Evolutionary conservation across 2,888 invertebrate genomes (phyloP).

Genomic region (Vannuccia rotundouncinata): DNA sequence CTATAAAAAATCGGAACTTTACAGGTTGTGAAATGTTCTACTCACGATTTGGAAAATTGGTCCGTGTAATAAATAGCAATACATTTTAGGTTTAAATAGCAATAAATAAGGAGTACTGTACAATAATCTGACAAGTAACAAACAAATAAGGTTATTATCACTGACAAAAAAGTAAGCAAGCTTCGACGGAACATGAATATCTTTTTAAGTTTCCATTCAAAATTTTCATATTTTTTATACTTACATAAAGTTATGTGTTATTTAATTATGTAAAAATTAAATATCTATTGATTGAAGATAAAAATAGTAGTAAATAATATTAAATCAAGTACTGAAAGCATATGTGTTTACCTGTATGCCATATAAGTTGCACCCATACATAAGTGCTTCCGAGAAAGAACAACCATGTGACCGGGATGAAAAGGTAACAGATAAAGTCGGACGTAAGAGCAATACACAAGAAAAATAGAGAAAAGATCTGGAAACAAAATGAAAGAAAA

Average conservation of each 20-base stretch:
- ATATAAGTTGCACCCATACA: slow-evolving; percentile 96
- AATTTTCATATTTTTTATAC: neutral
- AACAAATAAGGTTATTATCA: too few species aligned
- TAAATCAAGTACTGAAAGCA: neutral
- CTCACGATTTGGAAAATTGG: too few species aligned
- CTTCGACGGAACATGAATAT: too few species aligned
- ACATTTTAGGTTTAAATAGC: too few species aligned
- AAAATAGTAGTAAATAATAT: neutral
- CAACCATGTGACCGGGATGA: slow-evolving; percentile 86
- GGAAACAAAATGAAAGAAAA: slow-evolving; percentile 44
- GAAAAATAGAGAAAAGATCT: slow-evolving; percentile 96
- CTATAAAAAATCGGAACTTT: too few species aligned
- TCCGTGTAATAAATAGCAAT: too few species aligned
- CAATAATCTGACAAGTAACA: too few species aligned
- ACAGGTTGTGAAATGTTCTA: too few species aligned
- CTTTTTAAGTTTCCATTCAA: too few species aligned
- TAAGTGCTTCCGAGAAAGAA: slow-evolving; percentile 96
- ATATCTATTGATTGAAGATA: neutral
- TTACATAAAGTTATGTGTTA: neutral
- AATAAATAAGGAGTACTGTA: too few species aligned
- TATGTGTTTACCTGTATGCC: slow-evolving; percentile 75
- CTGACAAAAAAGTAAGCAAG: too few species aligned
- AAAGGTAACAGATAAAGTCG: slow-evolving; percentile 95
- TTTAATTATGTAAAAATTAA: neutral
- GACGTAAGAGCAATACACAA: slow-evolving; percentile 93